Conservation (phyloP, 2,797 vertebrate genomes). For the Euphonia xanthogaster region DNA sequence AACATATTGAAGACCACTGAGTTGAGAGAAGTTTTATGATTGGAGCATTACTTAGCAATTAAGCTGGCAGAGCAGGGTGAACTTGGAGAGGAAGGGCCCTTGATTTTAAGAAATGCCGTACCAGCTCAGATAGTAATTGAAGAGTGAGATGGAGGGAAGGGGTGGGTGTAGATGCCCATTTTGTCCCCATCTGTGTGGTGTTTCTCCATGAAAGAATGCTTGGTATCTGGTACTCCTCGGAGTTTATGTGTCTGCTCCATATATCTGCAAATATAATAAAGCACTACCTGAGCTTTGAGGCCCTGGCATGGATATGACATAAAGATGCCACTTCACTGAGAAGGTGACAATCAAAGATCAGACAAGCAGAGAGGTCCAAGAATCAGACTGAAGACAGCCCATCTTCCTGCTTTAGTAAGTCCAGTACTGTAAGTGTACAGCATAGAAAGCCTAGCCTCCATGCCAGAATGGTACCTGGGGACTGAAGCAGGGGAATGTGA, state of each 20-base stretch:
- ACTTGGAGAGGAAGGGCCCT: background rate
- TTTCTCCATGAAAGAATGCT: background rate
- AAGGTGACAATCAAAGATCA: background rate
- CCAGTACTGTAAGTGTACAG: background rate
- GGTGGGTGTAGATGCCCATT: background rate
- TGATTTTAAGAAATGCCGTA: background rate
- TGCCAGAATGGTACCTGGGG: background rate
- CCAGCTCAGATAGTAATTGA: background rate
- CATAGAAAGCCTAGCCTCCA: background rate
- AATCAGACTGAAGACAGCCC: background rate
- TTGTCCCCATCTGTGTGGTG: background rate
- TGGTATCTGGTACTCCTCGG: background rate
- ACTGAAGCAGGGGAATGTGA: background rate
- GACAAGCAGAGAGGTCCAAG: background rate
- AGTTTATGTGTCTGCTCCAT: background rate
- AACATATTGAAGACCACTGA: background rate
- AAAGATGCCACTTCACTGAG: background rate
- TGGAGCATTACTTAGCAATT: background rate
- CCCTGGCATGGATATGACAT: background rate
- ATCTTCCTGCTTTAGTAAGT: background rate
- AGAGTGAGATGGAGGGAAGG: background rate
- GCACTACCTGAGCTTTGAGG: background rate
- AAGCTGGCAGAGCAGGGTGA: background rate
- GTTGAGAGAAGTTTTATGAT: background rate
- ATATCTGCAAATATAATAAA: background rate